Base-by-base conservation (phyloP, 2,113 vertebrate genomes). In the Salvelinus fontinalis region DNA sequence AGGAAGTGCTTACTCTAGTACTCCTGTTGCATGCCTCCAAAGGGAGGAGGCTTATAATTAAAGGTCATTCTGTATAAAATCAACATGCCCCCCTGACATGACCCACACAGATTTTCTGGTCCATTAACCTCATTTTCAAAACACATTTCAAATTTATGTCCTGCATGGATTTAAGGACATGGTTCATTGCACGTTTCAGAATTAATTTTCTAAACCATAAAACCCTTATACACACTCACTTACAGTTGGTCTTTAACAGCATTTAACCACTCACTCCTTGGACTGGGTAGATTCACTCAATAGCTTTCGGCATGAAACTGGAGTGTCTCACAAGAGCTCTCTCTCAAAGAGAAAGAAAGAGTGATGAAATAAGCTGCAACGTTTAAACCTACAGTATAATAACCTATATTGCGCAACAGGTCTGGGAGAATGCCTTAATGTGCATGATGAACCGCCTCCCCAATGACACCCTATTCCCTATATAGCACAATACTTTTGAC, bases 41-140 rank as follows among this genome's bases (percentile, higher is more conserved):
- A 39, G 79, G 81, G 79, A 81, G 83, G 84, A 89, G 82, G 86
- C 80, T 16, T 75, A 83, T 82, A 86, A 78, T 85, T 83, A 84
- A 81, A 27, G 65, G 71, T 75, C 39, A 80, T 79, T 85, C 72
- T 67, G 68, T 44, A 68, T 78, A 74, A 83, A 81, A 68, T 78
- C 80, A 80, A 78, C 79, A 79, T 71, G 22, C 67, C 75, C 57
- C 79, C 72, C 66, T 81, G 81, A 86, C 75, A 51, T 51, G 49
- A 60, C 54, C 60, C n/a, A n/a, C n/a, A 64, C 70, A 27, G 73
- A 83, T 85, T 85, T 86, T 85, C 85, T 79, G 85, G 75, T 72
- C 77, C 80, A 81, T 88, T 88, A 81, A 51, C 60, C 59, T 11
- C 74, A 26, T 16, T 34, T 22, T 29, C 16, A 70, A 22, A 70